These are phyloP conservation scores for Tachycineta bicolor DNA, from an alignment of 2,113 vertebrate genomes.

Conservation along the genomic window DNA sequence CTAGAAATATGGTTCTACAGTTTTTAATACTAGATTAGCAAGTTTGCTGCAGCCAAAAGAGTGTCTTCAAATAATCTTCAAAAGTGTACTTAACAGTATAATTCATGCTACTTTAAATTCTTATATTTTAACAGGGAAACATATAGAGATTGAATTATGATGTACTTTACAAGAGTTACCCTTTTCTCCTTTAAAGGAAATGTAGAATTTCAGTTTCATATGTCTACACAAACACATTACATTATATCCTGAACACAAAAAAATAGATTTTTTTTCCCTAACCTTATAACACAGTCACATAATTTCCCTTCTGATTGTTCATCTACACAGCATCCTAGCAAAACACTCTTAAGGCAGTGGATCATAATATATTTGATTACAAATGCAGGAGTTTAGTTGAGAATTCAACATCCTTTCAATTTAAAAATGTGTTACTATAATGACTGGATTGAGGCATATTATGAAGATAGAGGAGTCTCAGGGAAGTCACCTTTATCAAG, in stretches of 20 bases:
- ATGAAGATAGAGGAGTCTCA: background rate
- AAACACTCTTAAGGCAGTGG: background rate
- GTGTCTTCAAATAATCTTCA: background rate
- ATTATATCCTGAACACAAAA: background rate
- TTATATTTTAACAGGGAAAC: background rate
- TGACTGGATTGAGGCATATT: conserved; percentile 9
- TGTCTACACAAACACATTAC: background rate
- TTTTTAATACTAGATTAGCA: background rate
- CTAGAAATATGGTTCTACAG: background rate
- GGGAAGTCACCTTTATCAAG: conserved; percentile 40
- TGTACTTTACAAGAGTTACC: background rate
- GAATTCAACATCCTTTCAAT: conserved; percentile 4
- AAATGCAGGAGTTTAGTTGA: background rate
- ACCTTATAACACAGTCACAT: background rate
- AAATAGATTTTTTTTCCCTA: background rate
- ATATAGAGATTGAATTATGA: background rate
- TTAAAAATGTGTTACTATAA: conserved; percentile 26
- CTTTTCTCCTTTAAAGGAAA: background rate
- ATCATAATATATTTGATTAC: conserved; percentile 5
- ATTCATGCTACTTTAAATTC: background rate
- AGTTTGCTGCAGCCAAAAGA: background rate
- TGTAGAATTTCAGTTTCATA: background rate
- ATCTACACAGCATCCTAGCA: background rate
- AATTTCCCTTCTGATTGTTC: background rate
- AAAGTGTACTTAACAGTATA: background rate